Conservation (phyloP, 2,113 vertebrate species). For the Cryptotis parvus region DNA sequence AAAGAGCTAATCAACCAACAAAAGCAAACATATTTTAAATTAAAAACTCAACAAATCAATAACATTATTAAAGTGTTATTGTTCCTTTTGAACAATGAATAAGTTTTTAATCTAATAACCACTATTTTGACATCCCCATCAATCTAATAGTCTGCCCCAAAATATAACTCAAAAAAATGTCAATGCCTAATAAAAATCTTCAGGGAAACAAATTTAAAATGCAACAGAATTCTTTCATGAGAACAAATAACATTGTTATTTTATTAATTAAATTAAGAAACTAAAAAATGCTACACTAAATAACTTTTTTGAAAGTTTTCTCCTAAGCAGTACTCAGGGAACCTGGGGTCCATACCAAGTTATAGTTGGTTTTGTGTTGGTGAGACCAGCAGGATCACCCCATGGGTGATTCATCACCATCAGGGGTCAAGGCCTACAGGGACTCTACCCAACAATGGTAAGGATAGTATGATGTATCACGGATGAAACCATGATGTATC, state of each 20-base stretch:
- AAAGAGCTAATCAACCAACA: not conserved
- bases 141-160: not conserved
- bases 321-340: not conserved
- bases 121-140: not conserved
- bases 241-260: not conserved
- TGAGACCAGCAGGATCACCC: not conserved
- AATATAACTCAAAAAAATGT: not conserved
- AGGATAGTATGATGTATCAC: too few relatives aligned
- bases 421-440: too few relatives aligned
- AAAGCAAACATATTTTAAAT: not conserved
- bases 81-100: not conserved
- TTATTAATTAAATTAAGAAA: slow-evolving; percentile 30
- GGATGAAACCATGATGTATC: too few relatives aligned
- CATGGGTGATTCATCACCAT: too few relatives aligned
- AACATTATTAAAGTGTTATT: not conserved
- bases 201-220: slow-evolving; percentile 42
- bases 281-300: not conserved
- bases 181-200: slow-evolving; percentile 26
- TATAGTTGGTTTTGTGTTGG: not conserved
- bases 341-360: not conserved
- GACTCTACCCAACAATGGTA: too few relatives aligned
- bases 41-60: slow-evolving; percentile 18
- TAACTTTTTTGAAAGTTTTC: not conserved
- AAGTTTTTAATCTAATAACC: slow-evolving; percentile 21
- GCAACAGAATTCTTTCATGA: not conserved